A percentile compares a stretch with the other conserved stretches of the same genome.
These are phyloP conservation scores for Aepyceros melampus DNA, from an alignment of 2,113 vertebrate species.

Conservation along the genomic window DNA sequence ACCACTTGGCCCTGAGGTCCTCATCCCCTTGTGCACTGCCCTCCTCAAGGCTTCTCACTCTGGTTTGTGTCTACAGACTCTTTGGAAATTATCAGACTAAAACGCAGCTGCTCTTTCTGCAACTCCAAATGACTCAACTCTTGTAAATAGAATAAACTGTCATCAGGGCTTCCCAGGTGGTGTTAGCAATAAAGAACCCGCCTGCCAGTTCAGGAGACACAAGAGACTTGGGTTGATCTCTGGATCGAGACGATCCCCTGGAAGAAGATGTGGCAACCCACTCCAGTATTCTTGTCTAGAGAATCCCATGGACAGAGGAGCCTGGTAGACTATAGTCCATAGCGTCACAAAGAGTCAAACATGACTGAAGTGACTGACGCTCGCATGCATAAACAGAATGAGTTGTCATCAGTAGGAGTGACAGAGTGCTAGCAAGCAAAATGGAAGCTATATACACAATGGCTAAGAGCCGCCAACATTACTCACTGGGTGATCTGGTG, in stretches of 20 bases:
- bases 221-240: neutral
- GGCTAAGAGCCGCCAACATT: neutral
- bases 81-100: neutral
- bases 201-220: neutral
- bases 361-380: neutral
- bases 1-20: neutral
- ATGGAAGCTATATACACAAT: neutral
- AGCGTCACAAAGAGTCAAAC: neutral
- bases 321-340: neutral
- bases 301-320: neutral
- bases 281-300: neutral
- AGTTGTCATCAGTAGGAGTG: neutral
- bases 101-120: neutral
- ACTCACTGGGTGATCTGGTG: neutral
- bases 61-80: neutral
- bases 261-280: neutral
- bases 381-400: neutral
- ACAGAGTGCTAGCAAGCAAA: neutral
- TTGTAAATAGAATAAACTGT: neutral
- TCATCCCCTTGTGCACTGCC: neutral
- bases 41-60: neutral
- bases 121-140: neutral
- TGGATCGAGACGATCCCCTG: neutral
- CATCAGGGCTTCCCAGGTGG: neutral
- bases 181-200: rapidly evolving